These are phyloP conservation scores for Subanguina moxae DNA, from an alignment of 1,140 invertebrate genomes.

Conservation along the genomic window DNA sequence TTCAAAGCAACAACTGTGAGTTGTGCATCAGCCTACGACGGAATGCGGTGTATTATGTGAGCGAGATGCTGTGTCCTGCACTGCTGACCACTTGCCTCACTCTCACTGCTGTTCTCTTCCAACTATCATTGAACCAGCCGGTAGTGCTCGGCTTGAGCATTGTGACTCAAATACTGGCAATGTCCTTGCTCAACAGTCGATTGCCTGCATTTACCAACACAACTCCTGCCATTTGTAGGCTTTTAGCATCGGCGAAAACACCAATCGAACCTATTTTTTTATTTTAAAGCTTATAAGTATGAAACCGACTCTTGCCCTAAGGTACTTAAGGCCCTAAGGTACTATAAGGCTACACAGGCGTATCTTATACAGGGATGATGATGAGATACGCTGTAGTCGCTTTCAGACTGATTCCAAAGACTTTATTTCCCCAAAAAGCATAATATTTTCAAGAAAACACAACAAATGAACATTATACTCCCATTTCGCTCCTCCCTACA, in stretches of 20 bases:
- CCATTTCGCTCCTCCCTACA: too few species aligned
- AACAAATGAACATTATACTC: too few species aligned
- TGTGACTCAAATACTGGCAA: slow-evolving; percentile 47
- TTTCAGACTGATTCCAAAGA: too few species aligned
- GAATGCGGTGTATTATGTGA: slow-evolving; percentile 56
- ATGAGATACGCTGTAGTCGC: too few species aligned
- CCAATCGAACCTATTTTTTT: too few species aligned
- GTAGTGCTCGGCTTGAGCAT: slow-evolving; percentile 51
- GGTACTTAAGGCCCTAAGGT: too few species aligned
- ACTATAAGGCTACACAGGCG: too few species aligned
- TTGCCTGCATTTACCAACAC: slow-evolving; percentile 51
- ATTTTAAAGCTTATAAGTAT: too few species aligned
- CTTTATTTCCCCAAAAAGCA: too few species aligned
- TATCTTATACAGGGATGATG: not conserved
- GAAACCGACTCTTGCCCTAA: too few species aligned
- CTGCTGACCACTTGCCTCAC: slow-evolving; percentile 52
- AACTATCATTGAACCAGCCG: slow-evolving; percentile 49
- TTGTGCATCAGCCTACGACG: slow-evolving; percentile 50
- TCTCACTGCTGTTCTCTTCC: slow-evolving; percentile 54
- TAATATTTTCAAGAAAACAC: too few species aligned
- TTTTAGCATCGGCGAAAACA: not conserved
- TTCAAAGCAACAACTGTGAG: slow-evolving; percentile 57
- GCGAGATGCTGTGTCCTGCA: slow-evolving; percentile 55
- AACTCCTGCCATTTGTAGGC: slow-evolving; percentile 56
- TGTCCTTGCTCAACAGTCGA: slow-evolving; percentile 52